Evolutionary conservation across 2,888 invertebrate species (phyloP).

Genomic region (Stomorhina lunata): DNA sequence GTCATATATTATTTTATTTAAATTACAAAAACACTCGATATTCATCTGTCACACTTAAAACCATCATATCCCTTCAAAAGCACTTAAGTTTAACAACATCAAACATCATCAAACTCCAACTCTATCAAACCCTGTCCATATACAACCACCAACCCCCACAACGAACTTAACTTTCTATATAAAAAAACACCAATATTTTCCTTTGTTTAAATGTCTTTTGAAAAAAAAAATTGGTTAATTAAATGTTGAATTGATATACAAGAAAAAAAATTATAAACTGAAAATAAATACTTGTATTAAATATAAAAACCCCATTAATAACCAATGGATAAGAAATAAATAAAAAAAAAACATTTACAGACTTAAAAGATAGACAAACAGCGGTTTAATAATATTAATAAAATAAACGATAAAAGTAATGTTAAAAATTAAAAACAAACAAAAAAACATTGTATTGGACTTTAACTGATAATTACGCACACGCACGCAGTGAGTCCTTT

Average conservation of each 20-base stretch:
- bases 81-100: constrained; percentile 27
- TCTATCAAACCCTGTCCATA: constrained; percentile 5
- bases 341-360: background rate
- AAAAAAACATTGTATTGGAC: constrained; percentile 78
- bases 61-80: constrained; percentile 13
- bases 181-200: too few species aligned
- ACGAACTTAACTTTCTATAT: too few species aligned
- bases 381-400: constrained; percentile 6
- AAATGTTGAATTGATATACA: too few species aligned
- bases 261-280: too few species aligned
- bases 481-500: constrained; percentile 81
- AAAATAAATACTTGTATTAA: background rate
- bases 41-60: constrained; percentile 17
- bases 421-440: constrained; percentile 24
- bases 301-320: background rate
- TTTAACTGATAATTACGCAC: constrained; percentile 79
- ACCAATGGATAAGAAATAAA: background rate
- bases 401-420: constrained; percentile 2
- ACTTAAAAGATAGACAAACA: background rate
- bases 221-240: too few species aligned
- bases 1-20: background rate
- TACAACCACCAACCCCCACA: too few species aligned
- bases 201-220: too few species aligned
- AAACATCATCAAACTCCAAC: background rate
- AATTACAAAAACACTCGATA: constrained; percentile 9